phyloP scores from a whole-genome alignment of 1,140 invertebrate species.

The Coelopa frigida region DNA sequence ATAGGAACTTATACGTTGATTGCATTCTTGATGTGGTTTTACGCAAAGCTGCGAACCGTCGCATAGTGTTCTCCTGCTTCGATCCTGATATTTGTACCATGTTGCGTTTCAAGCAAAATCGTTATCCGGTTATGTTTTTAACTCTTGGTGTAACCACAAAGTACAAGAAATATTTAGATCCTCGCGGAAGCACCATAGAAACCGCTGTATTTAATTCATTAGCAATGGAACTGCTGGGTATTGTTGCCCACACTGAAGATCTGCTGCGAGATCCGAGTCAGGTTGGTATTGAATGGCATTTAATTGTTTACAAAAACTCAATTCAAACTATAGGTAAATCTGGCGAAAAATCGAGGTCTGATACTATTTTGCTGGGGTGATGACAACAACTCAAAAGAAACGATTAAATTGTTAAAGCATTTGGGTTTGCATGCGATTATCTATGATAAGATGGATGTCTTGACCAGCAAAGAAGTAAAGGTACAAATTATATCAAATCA shows the following conservation, averaged over 20 bases:
- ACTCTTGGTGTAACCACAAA: constrained; percentile 76
- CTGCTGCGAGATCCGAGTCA: constrained; percentile 74
- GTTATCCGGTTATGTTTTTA: constrained; percentile 89
- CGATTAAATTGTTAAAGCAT: constrained; percentile 76
- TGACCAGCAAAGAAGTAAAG: constrained; percentile 70
- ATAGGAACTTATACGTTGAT: constrained; percentile 87
- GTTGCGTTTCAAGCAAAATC: constrained; percentile 88
- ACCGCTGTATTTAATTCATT: constrained; percentile 76
- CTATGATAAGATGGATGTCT: constrained; percentile 84
- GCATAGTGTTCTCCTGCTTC: constrained; percentile 89
- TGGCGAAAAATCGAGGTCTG: constrained; percentile 67
- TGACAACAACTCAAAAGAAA: constrained; percentile 83
- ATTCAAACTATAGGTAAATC: constrained; percentile 61
- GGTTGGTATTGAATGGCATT: constrained; percentile 34
- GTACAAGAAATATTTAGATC: constrained; percentile 77
- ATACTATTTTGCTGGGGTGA: constrained; percentile 95
- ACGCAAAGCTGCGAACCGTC: constrained; percentile 64
- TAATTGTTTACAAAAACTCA: not conserved
- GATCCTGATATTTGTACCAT: constrained; percentile 91
- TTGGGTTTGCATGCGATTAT: constrained; percentile 87
- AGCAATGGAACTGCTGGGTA: constrained; percentile 72
- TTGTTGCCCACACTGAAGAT: constrained; percentile 88
- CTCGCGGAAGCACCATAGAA: constrained; percentile 70
- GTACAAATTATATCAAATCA: constrained; percentile 45
- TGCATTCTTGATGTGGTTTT: constrained; percentile 70